Evolutionary conservation across 64 coral and sea anemone species (phyloP), one percentile per base, ranked within the genome.

Genomic region (Acropora tenuis): DNA sequence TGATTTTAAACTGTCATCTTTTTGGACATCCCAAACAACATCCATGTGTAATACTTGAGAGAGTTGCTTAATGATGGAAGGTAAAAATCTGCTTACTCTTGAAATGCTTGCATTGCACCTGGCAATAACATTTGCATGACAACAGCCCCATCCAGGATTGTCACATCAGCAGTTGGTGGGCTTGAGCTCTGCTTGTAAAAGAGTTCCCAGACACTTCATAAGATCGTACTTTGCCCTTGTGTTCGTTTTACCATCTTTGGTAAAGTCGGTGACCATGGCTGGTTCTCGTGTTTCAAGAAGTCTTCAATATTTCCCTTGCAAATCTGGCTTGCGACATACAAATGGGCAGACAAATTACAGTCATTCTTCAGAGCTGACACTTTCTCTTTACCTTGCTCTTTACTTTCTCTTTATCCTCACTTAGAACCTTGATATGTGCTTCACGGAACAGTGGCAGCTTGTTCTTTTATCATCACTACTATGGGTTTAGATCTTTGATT

Each of bases 341-440:
- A 48, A 11, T 41, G 69, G 2, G 72, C 50, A 88, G 77, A 88
- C 47, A 88, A 58, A 50, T 71, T 53, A 66, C 80, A 92, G 53
- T 92, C 82, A 78, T 86, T 71, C 20, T 92, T 92, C 72, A 92
- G 50, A 13, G n/a, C 10, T 41, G 9, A 42, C 17, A 87, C 8
- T 47, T 92, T 83, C 43, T 42, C 72, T 16, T 76, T 43, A 1
- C 50, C 57, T 63, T 92, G 30, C 30, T 30, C 30, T 30, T 30
- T 30, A 30, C 30, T 30, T 30, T 30, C 30, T 30, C 30, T 30
- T 30, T 30, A 0, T 30, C 30, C 30, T 30, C 79, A 48, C 58
- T 58, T 68, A 58, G 40, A 17, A 20, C 53, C 78, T 79, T 88
- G 48, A 49, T 72, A 8, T 6, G 3, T 45, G 87, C 52, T 43